phyloP scores from a whole-genome alignment of 53 echinoderm and acorn worm species.

The Holothuria scabra region DNA sequence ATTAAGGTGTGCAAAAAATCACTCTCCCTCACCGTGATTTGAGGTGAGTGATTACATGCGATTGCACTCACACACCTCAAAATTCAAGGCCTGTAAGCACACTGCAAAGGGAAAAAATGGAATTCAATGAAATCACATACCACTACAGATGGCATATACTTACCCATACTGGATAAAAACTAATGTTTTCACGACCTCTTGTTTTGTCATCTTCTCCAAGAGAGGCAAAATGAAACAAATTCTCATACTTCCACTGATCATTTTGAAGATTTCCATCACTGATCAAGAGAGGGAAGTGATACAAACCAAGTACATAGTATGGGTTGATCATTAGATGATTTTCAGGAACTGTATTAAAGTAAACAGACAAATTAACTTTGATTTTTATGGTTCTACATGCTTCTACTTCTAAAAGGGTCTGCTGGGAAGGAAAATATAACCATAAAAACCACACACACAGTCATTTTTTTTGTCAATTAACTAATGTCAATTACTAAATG shows the following conservation, averaged over 20 bases:
- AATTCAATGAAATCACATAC: too few species aligned
- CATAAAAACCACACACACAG: too few species aligned
- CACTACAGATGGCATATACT: not conserved
- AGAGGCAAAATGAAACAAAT: not conserved
- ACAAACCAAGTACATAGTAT: slow-evolving; percentile 46
- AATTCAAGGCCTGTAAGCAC: too few species aligned
- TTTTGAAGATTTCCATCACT: not conserved
- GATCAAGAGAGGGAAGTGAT: slow-evolving; percentile 30
- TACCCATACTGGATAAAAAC: slow-evolving; percentile 27
- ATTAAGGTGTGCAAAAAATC: too few species aligned
- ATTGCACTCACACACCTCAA: too few species aligned
- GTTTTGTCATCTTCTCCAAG: slow-evolving; percentile 24
- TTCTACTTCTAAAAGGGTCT: too few species aligned
- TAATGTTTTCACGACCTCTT: not conserved
- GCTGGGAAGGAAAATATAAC: too few species aligned
- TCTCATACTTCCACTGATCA: not conserved
- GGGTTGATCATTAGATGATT: slow-evolving; percentile 37
- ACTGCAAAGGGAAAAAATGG: too few species aligned
- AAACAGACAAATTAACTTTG: not conserved
- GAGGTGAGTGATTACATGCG: too few species aligned
- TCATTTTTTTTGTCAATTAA: too few species aligned
- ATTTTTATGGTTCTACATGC: not conserved
- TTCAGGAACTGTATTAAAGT: slow-evolving; percentile 15
- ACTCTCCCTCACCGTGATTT: too few species aligned
- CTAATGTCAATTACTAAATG: too few species aligned